Percentiles rank a stretch among this genome's conserved stretches.
phyloP scores from a whole-genome alignment of 2,797 vertebrate species.

The Euphonia xanthogaster region DNA sequence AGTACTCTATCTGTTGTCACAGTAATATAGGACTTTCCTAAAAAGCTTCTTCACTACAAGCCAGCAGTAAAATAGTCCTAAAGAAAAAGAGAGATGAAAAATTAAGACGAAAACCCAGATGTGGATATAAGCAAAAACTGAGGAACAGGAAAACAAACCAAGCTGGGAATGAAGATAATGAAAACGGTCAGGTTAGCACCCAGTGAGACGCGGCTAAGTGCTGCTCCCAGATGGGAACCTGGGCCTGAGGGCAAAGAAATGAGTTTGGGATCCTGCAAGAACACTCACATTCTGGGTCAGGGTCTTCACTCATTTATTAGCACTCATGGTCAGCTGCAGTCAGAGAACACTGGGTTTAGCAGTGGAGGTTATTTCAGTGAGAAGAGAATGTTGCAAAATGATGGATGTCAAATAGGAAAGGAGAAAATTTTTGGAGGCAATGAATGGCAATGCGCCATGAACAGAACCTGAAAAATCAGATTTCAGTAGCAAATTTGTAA shows the following conservation, averaged over 20 bases:
- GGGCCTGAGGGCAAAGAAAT: slow-evolving; percentile 38
- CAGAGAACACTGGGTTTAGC: not conserved
- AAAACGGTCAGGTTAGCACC: not conserved
- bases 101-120: not conserved
- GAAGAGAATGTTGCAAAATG: not conserved
- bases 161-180: slow-evolving; percentile 33
- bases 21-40: not conserved
- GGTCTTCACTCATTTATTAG: not conserved
- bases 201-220: not conserved
- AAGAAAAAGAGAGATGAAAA: not conserved
- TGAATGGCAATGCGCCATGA: not conserved
- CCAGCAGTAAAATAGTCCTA: not conserved
- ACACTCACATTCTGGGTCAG: slow-evolving; percentile 1
- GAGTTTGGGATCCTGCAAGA: slow-evolving; percentile 25
- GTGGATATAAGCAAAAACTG: not conserved
- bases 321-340: not conserved
- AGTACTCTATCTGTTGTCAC: not conserved
- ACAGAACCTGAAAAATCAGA: not conserved
- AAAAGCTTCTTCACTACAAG: not conserved
- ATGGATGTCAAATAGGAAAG: not conserved
- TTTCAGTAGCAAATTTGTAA: not conserved
- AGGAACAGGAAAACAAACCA: not conserved
- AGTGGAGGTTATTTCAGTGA: not conserved
- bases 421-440: not conserved
- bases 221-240: not conserved